Conservation (phyloP, 2,888 invertebrate genomes). For the Eupithecia subumbrata region DNA sequence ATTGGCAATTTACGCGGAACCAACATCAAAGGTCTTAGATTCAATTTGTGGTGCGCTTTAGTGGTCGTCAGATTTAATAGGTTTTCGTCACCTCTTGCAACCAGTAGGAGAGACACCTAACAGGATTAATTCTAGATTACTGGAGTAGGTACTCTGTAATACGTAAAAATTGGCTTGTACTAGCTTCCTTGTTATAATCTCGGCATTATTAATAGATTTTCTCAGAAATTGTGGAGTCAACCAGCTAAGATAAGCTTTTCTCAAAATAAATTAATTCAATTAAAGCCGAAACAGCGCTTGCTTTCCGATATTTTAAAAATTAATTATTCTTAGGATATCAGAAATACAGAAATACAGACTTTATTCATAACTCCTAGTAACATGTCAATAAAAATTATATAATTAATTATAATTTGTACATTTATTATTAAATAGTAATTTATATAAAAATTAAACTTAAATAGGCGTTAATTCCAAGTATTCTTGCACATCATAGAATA, state of each 20-base stretch:
- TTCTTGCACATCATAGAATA: too few relatives aligned
- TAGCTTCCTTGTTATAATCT: background rate
- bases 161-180: background rate
- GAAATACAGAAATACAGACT: too few relatives aligned
- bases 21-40: constrained; percentile 28
- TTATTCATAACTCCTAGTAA: too few relatives aligned
- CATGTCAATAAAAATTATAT: too few relatives aligned
- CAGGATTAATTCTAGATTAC: background rate
- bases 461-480: too few relatives aligned
- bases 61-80: constrained; percentile 16
- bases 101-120: background rate
- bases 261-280: background rate
- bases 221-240: background rate
- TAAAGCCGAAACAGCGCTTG: too few relatives aligned
- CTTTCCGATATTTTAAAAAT: too few relatives aligned
- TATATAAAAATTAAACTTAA: too few relatives aligned
- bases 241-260: background rate
- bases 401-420: too few relatives aligned
- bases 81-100: constrained; percentile 9
- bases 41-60: constrained; percentile 28
- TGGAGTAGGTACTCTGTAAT: background rate
- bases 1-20: constrained; percentile 38
- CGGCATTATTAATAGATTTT: background rate
- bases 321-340: too few relatives aligned
- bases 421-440: too few relatives aligned